These are phyloP conservation scores for Archocentrus centrarchus DNA, from an alignment of 2,113 vertebrate species.

Conservation along the genomic window DNA sequence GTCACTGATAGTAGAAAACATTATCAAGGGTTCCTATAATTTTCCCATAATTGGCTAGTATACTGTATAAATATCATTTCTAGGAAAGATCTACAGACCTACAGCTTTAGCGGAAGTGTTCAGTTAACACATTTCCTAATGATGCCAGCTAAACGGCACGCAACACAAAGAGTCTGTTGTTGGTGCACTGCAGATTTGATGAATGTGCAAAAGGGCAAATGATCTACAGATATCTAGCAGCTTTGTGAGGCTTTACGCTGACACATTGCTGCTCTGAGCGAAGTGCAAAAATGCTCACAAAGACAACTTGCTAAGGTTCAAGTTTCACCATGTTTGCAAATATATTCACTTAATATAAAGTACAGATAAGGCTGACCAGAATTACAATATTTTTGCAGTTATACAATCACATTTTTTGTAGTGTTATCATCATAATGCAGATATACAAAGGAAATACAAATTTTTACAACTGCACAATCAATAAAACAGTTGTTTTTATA, in stretches of 20 bases:
- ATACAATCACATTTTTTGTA: background rate
- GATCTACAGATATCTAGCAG: background rate
- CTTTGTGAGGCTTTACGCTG: background rate
- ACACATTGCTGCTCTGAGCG: background rate
- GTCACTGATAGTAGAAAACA: background rate
- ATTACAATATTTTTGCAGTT: too few species aligned
- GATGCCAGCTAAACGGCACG: background rate
- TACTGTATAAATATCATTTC: background rate
- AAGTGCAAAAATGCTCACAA: background rate
- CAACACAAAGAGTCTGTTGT: background rate
- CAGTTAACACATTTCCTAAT: background rate
- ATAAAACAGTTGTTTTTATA: background rate
- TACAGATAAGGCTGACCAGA: background rate
- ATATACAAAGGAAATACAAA: background rate
- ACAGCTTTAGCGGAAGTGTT: background rate
- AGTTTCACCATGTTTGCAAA: background rate
- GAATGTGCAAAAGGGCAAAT: background rate
- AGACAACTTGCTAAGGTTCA: background rate
- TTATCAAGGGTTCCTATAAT: background rate
- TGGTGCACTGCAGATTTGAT: background rate
- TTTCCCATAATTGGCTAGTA: background rate
- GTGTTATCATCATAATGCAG: background rate
- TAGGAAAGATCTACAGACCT: background rate
- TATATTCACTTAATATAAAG: background rate
- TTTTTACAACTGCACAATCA: background rate